Percentiles rank a stretch among this genome's conserved stretches.
These are phyloP conservation scores for Entomobrya proxima DNA, from an alignment of 2,888 invertebrate genomes.

Conservation along the genomic window DNA sequence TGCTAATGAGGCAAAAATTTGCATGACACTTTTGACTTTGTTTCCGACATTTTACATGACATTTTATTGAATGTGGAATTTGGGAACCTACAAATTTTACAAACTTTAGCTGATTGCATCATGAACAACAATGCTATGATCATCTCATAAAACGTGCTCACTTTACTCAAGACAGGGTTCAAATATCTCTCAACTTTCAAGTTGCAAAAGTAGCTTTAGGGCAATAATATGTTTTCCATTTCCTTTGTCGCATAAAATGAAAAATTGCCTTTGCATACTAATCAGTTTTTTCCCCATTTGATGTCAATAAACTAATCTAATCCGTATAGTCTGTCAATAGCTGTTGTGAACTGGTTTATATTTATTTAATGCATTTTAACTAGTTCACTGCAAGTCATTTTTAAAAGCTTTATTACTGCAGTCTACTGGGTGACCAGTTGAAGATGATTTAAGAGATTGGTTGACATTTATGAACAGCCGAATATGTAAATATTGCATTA, in stretches of 20 bases:
- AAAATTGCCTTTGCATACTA: constrained; percentile 23
- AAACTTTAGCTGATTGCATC: no score
- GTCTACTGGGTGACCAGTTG: constrained; percentile 25
- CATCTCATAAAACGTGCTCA: no score
- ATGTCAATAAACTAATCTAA: constrained; percentile 48
- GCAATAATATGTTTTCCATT: neutral
- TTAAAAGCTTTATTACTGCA: neutral
- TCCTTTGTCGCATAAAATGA: neutral
- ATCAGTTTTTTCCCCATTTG: constrained; percentile 1
- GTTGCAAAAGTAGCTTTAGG: constrained; percentile 18
- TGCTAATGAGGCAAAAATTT: neutral
- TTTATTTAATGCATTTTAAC: constrained; percentile 44
- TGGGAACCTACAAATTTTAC: no score
- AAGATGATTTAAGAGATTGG: constrained; percentile 43
- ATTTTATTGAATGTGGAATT: no score
- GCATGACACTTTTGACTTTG: neutral
- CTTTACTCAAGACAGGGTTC: constrained; percentile 42
- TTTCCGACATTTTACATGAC: no score
- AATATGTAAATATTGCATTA: neutral
- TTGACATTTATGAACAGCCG: constrained; percentile 19
- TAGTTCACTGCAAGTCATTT: constrained; percentile 39
- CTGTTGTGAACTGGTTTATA: constrained; percentile 43
- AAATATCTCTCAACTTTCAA: constrained; percentile 21
- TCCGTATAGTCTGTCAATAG: constrained; percentile 31
- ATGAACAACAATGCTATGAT: no score